These are phyloP conservation scores for Hirtodrosophila alboralis DNA, from an alignment of 2,888 invertebrate species.

Conservation along the genomic window DNA sequence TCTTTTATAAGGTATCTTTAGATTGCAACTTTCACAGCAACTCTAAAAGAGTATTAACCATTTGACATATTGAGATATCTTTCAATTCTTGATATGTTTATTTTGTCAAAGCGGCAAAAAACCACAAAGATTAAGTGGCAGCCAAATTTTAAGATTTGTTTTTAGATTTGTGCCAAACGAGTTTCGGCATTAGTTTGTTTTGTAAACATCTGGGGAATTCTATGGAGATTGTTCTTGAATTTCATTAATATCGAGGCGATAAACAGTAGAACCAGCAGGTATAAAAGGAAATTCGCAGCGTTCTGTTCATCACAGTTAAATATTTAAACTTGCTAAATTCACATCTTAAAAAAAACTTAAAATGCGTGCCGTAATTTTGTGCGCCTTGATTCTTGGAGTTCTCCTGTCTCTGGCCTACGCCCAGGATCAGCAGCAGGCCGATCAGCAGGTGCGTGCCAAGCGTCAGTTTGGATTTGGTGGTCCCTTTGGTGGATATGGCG, in stretches of 20 bases:
- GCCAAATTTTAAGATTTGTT: slow-evolving; percentile 26
- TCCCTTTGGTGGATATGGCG: slow-evolving; percentile 11
- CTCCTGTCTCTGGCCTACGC: slow-evolving; percentile 46
- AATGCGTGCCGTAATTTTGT: slow-evolving; percentile 54
- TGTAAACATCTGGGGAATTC: slow-evolving; percentile 55
- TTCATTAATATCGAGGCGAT: slow-evolving; percentile 64
- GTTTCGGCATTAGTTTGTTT: slow-evolving; percentile 31
- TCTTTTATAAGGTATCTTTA: no score
- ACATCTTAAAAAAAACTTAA: slow-evolving; percentile 24
- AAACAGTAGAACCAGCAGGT: slow-evolving; percentile 39
- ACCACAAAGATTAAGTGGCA: slow-evolving; percentile 21
- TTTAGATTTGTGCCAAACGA: slow-evolving; percentile 24
- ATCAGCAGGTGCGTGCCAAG: slow-evolving; percentile 43
- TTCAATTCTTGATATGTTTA: slow-evolving; percentile 19
- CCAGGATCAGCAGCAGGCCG: slow-evolving; percentile 18
- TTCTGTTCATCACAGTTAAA: slow-evolving; percentile 45
- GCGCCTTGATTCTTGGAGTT: slow-evolving; percentile 46
- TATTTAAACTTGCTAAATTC: slow-evolving; percentile 21
- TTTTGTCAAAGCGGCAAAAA: slow-evolving; percentile 24
- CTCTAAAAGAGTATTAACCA: no score
- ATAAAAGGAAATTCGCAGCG: slow-evolving; percentile 48
- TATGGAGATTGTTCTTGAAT: slow-evolving; percentile 67
- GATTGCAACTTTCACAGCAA: no score
- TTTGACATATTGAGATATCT: no score
- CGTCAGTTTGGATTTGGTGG: slow-evolving; percentile 39